A percentile compares a stretch with the other conserved stretches of the same genome.
Conservation (phyloP, 1,140 invertebrate species). For the Amyelois transitella region DNA sequence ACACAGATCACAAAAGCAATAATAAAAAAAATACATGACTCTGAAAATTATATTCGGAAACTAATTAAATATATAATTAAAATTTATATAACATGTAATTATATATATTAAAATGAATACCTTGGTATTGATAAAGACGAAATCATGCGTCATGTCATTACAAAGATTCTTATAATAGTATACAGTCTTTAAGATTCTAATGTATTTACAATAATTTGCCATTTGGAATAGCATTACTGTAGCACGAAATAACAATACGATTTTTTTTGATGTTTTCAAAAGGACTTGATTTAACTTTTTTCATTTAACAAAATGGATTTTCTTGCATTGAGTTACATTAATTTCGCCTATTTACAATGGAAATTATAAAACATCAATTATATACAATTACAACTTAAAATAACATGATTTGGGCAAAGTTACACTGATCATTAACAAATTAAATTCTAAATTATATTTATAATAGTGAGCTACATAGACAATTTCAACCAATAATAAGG, state of each 20-base stretch:
- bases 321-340: not conserved
- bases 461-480: not conserved
- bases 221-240: constrained; percentile 44
- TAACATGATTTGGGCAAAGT: not conserved
- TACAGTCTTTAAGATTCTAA: constrained; percentile 67
- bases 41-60: too few relatives aligned
- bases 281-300: not conserved
- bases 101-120: not conserved
- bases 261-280: constrained; percentile 1
- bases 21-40: too few relatives aligned
- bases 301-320: not conserved
- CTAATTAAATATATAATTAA: too few relatives aligned
- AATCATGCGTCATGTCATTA: not conserved
- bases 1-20: not conserved
- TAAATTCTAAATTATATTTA: not conserved
- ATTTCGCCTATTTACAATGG: constrained; percentile 19
- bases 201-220: constrained; percentile 50
- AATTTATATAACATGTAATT: not conserved
- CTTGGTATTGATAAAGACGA: not conserved
- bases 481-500: not conserved
- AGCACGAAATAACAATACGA: constrained; percentile 18
- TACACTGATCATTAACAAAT: not conserved
- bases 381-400: constrained; percentile 15
- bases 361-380: constrained; percentile 18
- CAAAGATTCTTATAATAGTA: constrained; percentile 31